Conservation (phyloP, 2,113 vertebrate genomes). For the Brachyistius frenatus region DNA sequence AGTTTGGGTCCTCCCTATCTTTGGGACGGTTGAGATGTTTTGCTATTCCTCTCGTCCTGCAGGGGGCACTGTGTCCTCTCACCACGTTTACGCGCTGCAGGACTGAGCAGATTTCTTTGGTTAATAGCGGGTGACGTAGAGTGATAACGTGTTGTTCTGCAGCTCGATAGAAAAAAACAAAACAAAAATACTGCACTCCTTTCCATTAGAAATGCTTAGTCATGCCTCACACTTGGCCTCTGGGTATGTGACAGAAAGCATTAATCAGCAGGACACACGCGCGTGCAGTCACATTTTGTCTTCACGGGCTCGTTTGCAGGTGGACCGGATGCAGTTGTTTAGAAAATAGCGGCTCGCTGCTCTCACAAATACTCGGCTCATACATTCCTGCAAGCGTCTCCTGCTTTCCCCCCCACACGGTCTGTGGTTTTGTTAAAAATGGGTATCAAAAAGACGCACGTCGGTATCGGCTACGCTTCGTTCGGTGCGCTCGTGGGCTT, state of each 20-base stretch:
- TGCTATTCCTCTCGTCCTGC: not conserved
- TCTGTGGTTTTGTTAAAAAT: constrained; percentile 50
- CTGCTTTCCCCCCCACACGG: no score
- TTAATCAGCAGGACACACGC: constrained; percentile 34
- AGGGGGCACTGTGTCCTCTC: constrained; percentile 42
- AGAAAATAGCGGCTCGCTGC: constrained; percentile 22
- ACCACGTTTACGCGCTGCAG: rapidly evolving
- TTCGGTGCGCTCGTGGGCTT: constrained; percentile 85
- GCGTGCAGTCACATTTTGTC: not conserved
- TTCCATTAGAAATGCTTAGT: constrained; percentile 30
- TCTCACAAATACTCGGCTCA: not conserved
- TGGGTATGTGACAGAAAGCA: not conserved
- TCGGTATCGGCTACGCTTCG: constrained; percentile 86
- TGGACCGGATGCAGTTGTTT: constrained; percentile 54
- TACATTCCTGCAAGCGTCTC: not conserved
- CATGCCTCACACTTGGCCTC: constrained; percentile 22
- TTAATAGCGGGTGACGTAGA: constrained; percentile 12
- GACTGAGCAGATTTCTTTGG: not conserved
- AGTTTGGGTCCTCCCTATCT: no score
- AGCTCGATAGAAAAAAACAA: not conserved
- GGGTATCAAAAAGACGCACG: constrained; percentile 78
- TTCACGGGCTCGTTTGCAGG: not conserved
- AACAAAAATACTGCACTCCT: not conserved
- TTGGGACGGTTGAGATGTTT: no score
- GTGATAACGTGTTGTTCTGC: not conserved